A percentile compares a stretch with the other conserved stretches of the same genome.
phyloP scores from a whole-genome alignment of 2,797 vertebrate genomes.

The Oophaga sylvatica region DNA sequence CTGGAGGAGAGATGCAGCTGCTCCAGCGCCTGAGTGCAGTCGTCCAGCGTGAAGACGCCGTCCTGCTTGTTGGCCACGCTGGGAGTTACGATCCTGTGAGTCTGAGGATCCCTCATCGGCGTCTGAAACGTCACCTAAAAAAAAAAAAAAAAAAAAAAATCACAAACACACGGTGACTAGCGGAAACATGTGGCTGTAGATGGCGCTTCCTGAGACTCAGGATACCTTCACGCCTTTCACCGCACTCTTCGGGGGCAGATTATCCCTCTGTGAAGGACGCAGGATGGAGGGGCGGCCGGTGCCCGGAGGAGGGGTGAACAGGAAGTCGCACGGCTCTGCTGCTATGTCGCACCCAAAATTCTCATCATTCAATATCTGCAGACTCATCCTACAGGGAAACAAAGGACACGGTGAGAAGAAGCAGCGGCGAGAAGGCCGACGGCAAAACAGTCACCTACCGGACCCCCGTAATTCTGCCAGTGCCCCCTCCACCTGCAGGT shows the following conservation, averaged over 20 bases:
- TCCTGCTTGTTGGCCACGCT: conserved; percentile 70
- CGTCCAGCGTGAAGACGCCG: conserved; percentile 64
- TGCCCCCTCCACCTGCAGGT: too few relatives aligned
- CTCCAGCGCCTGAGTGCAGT: conserved; percentile 66
- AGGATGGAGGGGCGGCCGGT: conserved; percentile 86
- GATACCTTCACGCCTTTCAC: conserved; percentile 82
- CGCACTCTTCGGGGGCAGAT: conserved; percentile 79
- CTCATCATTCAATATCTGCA: conserved; percentile 80
- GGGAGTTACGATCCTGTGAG: conserved; percentile 85
- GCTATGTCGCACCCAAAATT: conserved; percentile 72
- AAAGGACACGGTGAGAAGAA: neutral
- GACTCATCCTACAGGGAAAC: conserved; percentile 85
- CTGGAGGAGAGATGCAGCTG: conserved; percentile 62
- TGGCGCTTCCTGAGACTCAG: neutral
- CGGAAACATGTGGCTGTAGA: neutral
- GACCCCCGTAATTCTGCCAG: too few relatives aligned
- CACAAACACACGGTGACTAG: neutral
- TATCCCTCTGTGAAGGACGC: conserved; percentile 86
- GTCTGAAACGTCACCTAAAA: conserved; percentile 94
- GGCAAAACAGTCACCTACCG: too few relatives aligned
- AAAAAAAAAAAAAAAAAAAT: too few relatives aligned
- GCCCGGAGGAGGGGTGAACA: conserved; percentile 74
- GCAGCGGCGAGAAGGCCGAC: neutral
- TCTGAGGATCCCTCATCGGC: conserved; percentile 88
- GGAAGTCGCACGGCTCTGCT: conserved; percentile 72